These are phyloP conservation scores for Saccopteryx leptura DNA, from an alignment of 2,113 vertebrate genomes.

Conservation along the genomic window DNA sequence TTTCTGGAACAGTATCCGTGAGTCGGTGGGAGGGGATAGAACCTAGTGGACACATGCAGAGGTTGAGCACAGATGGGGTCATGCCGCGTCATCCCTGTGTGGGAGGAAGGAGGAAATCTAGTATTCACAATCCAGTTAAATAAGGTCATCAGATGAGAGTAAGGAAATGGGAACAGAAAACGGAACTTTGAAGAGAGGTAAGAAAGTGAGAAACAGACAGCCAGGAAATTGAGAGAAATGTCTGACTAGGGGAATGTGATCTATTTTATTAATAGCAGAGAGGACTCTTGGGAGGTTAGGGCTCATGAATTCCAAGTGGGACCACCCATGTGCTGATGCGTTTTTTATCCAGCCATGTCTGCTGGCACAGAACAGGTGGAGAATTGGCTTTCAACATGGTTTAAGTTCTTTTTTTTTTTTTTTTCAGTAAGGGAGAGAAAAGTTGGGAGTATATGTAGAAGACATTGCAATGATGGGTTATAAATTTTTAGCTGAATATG, in stretches of 20 bases:
- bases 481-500: background rate
- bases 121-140: background rate
- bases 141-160: background rate
- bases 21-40: background rate
- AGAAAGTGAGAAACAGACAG: background rate
- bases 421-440: background rate
- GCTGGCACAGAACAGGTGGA: background rate
- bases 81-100: background rate
- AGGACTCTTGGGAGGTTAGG: background rate
- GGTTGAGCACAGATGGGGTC: background rate
- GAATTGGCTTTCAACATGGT: background rate
- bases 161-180: background rate
- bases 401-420: background rate
- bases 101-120: background rate
- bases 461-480: background rate
- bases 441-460: background rate
- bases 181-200: background rate
- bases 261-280: background rate
- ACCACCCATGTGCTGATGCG: too few species aligned
- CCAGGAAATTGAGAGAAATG: background rate
- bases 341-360: background rate
- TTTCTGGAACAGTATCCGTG: background rate
- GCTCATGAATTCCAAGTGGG: background rate
- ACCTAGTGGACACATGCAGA: background rate
- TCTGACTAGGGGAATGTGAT: background rate